A percentile compares a stretch with the other conserved stretches of the same genome.
Conservation (phyloP, 2,797 vertebrate species). For the Meda fulgida region DNA sequence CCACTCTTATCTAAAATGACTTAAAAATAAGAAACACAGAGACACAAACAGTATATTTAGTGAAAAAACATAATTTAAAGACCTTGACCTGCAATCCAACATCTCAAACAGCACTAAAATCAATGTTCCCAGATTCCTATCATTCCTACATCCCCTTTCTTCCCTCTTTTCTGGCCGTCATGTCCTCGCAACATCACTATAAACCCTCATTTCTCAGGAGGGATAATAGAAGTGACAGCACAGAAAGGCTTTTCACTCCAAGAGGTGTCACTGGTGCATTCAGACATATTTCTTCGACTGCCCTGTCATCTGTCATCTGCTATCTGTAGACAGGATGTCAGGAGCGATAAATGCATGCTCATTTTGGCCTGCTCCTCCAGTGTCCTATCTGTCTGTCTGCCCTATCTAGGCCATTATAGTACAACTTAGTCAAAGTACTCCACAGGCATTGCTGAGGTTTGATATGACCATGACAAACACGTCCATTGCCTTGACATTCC, state of each 20-base stretch:
- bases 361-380: constrained; percentile 48
- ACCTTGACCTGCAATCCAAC: constrained; percentile 5
- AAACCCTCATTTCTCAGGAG: constrained; percentile 18
- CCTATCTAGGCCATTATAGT: constrained; percentile 56
- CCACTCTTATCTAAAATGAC: background rate
- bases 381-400: constrained; percentile 54
- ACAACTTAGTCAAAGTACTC: constrained; percentile 51
- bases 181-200: constrained; percentile 16
- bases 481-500: constrained; percentile 45
- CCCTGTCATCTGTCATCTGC: constrained; percentile 58
- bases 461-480: constrained; percentile 47
- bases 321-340: constrained; percentile 60
- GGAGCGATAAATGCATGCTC: constrained; percentile 56
- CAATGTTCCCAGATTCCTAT: constrained; percentile 5
- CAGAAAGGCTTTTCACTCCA: constrained; percentile 48
- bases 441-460: constrained; percentile 39
- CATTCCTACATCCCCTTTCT: background rate
- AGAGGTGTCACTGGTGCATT: constrained; percentile 54
- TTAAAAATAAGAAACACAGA: background rate
- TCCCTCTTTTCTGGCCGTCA: background rate
- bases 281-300: constrained; percentile 37
- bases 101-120: background rate
- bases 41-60: background rate
- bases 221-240: constrained; percentile 47
- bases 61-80: background rate